Conservation (phyloP, 2,797 vertebrate species). For the Rhabdomys pumilio region DNA sequence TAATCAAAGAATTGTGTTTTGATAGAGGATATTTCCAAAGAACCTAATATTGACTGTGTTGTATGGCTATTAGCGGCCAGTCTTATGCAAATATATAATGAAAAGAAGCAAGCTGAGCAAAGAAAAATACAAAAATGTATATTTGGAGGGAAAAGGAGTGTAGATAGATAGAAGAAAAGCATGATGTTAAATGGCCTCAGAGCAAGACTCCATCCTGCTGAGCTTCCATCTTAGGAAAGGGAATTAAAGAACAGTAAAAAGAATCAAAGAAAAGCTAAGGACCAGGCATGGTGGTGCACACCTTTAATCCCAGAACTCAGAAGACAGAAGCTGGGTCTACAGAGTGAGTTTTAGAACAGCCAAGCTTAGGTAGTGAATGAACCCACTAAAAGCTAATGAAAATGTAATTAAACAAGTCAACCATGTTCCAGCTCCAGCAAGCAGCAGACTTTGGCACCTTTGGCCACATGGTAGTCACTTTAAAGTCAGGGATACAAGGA, state of each 20-base stretch:
- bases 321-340: neutral
- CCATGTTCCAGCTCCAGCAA: neutral
- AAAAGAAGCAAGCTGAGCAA: neutral
- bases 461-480: neutral
- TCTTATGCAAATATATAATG: too few species aligned
- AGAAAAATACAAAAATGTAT: neutral
- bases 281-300: neutral
- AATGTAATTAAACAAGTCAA: neutral
- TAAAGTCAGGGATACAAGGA: neutral
- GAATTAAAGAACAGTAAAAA: neutral
- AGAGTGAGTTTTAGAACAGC: neutral
- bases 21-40: neutral
- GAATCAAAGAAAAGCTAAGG: neutral
- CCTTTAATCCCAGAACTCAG: neutral
- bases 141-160: neutral
- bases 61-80: neutral
- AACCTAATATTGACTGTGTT: neutral
- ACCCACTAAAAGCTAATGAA: neutral
- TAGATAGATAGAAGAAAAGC: neutral
- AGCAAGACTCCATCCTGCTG: neutral
- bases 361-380: neutral
- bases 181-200: neutral
- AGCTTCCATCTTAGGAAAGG: neutral
- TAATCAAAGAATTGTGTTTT: neutral
- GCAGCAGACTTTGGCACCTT: neutral